Evolutionary conservation across 1,140 invertebrate species (phyloP).

Genomic region (Andrena cerasifolii): DNA sequence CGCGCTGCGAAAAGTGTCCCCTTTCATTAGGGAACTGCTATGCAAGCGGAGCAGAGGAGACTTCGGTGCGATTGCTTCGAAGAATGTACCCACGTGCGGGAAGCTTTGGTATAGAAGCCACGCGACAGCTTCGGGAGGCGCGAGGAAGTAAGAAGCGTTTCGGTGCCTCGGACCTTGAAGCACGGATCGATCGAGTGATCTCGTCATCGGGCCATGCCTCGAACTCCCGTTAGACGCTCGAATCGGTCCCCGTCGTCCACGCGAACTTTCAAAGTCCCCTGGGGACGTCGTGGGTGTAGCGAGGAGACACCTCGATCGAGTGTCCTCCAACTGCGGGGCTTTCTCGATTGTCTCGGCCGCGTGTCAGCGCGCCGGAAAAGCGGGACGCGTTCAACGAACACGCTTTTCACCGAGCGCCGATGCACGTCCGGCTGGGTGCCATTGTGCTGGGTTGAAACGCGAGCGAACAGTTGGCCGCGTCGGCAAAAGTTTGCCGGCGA

Average conservation of each 20-base stretch:
- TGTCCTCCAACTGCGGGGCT: neutral
- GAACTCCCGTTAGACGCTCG: conserved; percentile 63
- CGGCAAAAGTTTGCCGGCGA: conserved; percentile 36
- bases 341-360: neutral
- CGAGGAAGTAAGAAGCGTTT: conserved; percentile 14
- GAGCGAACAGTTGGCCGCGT: conserved; percentile 18
- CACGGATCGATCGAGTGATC: conserved; percentile 45
- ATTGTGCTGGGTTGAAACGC: conserved; percentile 19
- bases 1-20: no score
- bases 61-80: no score
- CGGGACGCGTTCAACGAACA: no score
- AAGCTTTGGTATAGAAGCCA: no score
- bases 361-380: conserved; percentile 7
- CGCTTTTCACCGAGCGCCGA: no score
- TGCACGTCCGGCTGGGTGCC: neutral
- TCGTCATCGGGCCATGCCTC: conserved; percentile 44
- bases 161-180: no score
- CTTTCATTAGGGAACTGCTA: no score
- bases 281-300: neutral
- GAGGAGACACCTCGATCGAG: neutral
- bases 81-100: no score
- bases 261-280: conserved; percentile 21
- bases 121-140: neutral
- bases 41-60: no score
- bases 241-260: conserved; percentile 29